phyloP scores from a whole-genome alignment of 2,888 invertebrate genomes.

The Saturnia japonica region DNA sequence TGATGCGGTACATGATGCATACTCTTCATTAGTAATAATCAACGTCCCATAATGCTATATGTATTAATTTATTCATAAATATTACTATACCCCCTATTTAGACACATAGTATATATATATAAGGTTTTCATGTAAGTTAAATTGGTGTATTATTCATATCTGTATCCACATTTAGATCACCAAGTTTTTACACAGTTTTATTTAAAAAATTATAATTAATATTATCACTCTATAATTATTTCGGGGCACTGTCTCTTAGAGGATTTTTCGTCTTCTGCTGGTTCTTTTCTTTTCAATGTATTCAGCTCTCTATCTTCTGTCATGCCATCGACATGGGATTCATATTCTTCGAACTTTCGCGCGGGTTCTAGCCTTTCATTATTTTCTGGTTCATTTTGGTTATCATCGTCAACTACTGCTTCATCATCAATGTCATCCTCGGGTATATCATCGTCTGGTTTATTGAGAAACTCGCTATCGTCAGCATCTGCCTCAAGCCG shows the following conservation, averaged over 20 bases:
- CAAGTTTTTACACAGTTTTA: conserved; percentile 44
- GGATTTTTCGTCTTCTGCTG: conserved; percentile 58
- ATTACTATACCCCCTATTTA: conserved; percentile 60
- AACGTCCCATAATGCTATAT: conserved; percentile 58
- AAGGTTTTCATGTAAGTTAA: conserved; percentile 51
- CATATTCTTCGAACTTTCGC: conserved; percentile 55
- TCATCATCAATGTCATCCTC: conserved; percentile 37
- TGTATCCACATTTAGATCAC: conserved; percentile 55
- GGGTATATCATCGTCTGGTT: conserved; percentile 41
- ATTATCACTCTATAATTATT: conserved; percentile 61
- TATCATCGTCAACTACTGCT: conserved; percentile 37
- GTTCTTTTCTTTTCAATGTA: conserved; percentile 65
- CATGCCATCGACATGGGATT: conserved; percentile 49
- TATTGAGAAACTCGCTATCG: conserved; percentile 54
- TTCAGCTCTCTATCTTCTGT: conserved; percentile 51
- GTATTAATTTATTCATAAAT: conserved; percentile 70
- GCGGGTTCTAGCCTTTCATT: conserved; percentile 49
- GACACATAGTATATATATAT: conserved; percentile 56
- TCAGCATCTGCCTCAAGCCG: conserved; percentile 60
- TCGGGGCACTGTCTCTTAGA: conserved; percentile 75
- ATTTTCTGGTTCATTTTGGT: conserved; percentile 31
- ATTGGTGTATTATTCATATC: conserved; percentile 55
- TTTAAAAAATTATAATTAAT: conserved; percentile 25
- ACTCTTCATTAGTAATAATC: conserved; percentile 49
- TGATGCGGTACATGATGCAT: conserved; percentile 42